phyloP scores from a whole-genome alignment of 2,888 invertebrate species.

The Agrenia bidenticulata region DNA sequence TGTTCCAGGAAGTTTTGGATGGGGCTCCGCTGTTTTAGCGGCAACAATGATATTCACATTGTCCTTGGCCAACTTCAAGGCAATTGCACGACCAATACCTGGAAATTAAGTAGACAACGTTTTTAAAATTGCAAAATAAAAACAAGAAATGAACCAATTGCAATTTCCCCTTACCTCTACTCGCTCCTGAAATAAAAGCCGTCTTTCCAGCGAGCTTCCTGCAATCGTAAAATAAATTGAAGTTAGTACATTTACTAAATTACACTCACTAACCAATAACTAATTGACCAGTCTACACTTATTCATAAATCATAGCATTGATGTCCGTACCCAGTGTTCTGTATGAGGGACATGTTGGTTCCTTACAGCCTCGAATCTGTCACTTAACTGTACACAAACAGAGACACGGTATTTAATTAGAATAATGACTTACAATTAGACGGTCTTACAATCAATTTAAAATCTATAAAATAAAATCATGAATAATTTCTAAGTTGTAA shows the following conservation, averaged over 20 bases:
- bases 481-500: too few relatives aligned
- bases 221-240: conserved; percentile 35
- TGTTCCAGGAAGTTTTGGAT: conserved; percentile 88
- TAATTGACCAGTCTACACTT: neutral
- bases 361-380: too few relatives aligned
- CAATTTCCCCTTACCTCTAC: conserved; percentile 66
- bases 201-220: conserved; percentile 83
- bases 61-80: conserved; percentile 86
- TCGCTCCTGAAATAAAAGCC: conserved; percentile 92
- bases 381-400: too few relatives aligned
- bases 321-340: conserved; percentile 38
- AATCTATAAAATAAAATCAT: too few relatives aligned
- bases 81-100: conserved; percentile 87
- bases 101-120: neutral
- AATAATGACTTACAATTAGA: too few relatives aligned
- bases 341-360: conserved; percentile 26
- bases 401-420: too few relatives aligned
- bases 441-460: too few relatives aligned
- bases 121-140: neutral
- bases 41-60: conserved; percentile 89
- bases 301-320: neutral
- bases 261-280: neutral
- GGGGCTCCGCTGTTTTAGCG: conserved; percentile 85
- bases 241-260: neutral
- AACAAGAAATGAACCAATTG: neutral